Evolutionary conservation across 2,888 invertebrate species (phyloP).

Genomic region (Latrodectus hesperus): DNA sequence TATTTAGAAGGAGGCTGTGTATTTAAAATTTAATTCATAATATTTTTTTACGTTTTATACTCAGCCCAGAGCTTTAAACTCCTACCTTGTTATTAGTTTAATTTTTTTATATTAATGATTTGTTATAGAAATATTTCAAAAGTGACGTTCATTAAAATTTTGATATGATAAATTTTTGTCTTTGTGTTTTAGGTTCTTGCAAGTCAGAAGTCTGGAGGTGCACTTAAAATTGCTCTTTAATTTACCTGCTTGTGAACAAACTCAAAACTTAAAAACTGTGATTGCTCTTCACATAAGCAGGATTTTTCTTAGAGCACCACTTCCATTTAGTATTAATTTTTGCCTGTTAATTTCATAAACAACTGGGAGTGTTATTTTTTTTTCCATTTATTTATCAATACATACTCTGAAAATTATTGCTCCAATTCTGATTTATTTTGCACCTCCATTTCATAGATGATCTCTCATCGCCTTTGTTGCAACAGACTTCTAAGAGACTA

Average conservation of each 20-base stretch:
- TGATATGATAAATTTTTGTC: background rate
- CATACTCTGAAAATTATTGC: slow-evolving; percentile 24
- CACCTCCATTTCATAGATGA: slow-evolving; percentile 42
- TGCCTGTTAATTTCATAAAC: slow-evolving; percentile 8
- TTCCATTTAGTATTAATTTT: slow-evolving; percentile 49
- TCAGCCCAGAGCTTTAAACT: background rate
- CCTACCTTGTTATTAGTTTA: background rate
- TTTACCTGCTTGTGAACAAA: slow-evolving; percentile 57
- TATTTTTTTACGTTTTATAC: background rate
- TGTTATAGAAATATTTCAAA: background rate
- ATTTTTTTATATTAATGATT: background rate
- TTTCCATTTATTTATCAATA: background rate
- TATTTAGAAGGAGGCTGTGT: background rate
- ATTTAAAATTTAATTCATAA: background rate
- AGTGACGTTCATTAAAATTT: background rate
- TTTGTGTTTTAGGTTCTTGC: slow-evolving; percentile 36
- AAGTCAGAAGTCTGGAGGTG: slow-evolving; percentile 50
- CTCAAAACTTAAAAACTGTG: slow-evolving; percentile 60
- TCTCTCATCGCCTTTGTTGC: slow-evolving; percentile 34
- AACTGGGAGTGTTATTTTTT: slow-evolving; percentile 48
- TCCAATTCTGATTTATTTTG: slow-evolving; percentile 49
- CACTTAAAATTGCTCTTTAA: slow-evolving; percentile 52
- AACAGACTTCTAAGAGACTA: slow-evolving; percentile 2
- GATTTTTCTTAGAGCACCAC: slow-evolving; percentile 38
- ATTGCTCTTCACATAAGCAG: slow-evolving; percentile 51